A percentile compares a stretch with the other conserved stretches of the same genome.
These are phyloP conservation scores for Perccottus glenii DNA, from an alignment of 2,113 vertebrate species.

Conservation along the genomic window DNA sequence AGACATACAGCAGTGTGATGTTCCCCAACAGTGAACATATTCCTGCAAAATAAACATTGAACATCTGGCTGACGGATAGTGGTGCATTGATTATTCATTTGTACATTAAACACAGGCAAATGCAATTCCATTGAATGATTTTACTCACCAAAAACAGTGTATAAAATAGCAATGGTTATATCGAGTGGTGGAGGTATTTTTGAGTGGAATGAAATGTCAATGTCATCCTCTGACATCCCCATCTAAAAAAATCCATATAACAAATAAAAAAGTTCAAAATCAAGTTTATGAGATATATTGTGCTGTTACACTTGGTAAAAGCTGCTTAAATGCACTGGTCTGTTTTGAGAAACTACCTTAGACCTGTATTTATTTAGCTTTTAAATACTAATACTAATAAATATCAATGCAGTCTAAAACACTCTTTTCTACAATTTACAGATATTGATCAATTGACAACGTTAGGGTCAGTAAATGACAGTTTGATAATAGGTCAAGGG, in stretches of 20 bases:
- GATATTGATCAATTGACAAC: constrained; percentile 28
- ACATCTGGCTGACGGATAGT: neutral
- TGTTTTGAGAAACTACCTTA: neutral
- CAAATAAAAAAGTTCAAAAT: no score
- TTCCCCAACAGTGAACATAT: constrained; percentile 82
- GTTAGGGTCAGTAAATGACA: constrained; percentile 24
- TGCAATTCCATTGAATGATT: neutral
- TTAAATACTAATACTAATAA: neutral
- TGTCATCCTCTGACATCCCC: constrained; percentile 54
- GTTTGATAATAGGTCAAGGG: constrained; percentile 2
- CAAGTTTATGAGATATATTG: neutral
- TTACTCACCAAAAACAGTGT: constrained; percentile 78
- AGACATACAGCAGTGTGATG: constrained; percentile 77
- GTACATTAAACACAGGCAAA: neutral
- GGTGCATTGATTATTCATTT: neutral
- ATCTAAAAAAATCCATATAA: constrained; percentile 66
- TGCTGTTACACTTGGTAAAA: neutral
- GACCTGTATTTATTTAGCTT: neutral
- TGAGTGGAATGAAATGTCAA: constrained; percentile 69
- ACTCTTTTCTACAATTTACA: neutral
- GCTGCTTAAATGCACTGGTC: neutral
- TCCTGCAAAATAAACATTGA: constrained; percentile 67
- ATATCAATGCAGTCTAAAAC: neutral
- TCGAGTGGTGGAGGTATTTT: constrained; percentile 76
- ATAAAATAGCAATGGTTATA: constrained; percentile 72